A percentile compares a stretch with the other conserved stretches of the same genome.
phyloP scores from a whole-genome alignment of 2,797 vertebrate species.

The Mormyrus hasselquistii region DNA sequence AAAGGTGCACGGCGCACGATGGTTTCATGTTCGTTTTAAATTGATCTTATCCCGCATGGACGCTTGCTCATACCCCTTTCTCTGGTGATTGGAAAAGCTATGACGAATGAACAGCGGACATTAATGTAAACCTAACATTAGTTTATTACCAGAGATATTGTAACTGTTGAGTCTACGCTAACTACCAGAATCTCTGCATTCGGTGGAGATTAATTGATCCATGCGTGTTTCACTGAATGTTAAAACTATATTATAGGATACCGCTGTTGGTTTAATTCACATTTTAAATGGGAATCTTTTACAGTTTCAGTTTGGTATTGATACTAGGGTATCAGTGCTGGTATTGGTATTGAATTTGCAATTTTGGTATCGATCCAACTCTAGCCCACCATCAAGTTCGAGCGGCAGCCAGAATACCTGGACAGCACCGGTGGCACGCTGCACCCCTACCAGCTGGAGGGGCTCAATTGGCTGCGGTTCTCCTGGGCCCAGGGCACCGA shows the following conservation, averaged over 20 bases:
- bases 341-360: neutral
- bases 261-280: neutral
- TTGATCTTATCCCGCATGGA: neutral
- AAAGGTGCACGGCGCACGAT: neutral
- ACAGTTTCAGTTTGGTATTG: neutral
- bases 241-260: neutral
- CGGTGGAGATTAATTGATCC: neutral
- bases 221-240: neutral
- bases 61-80: neutral
- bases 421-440: conserved; percentile 86
- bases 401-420: conserved; percentile 88
- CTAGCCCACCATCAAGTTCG: conserved; percentile 97
- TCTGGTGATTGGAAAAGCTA: neutral
- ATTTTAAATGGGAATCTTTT: neutral
- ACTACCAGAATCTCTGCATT: neutral
- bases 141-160: neutral
- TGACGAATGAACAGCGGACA: neutral
- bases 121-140: neutral
- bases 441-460: conserved; percentile 96
- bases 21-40: neutral
- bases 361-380: conserved; percentile 15
- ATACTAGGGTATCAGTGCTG: neutral
- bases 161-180: neutral
- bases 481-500: conserved; percentile 98
- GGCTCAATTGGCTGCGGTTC: conserved; percentile 94